Evolutionary conservation across 2,888 invertebrate genomes (phyloP), one percentile per base, ranked within the genome.

Genomic region (Melinopterus prodromus): DNA sequence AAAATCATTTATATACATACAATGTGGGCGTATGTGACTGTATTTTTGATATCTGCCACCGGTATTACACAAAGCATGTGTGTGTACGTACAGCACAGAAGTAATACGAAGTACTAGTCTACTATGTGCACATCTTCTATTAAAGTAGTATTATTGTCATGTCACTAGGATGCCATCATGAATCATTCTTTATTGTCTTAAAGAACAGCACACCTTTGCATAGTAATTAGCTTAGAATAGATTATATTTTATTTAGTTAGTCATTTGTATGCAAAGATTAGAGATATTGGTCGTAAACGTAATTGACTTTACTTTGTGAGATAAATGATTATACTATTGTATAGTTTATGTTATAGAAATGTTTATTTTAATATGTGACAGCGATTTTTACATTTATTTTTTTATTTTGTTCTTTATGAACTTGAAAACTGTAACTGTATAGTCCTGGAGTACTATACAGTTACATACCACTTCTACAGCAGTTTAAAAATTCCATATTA

Each of bases 11-110:
- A 53, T 53, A 53, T 53, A 53, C 53, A 53, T 53, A 53, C 53
- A 53, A 53, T 53, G 53, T 53, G 53, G 53, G 53, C 53, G 53
- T 53, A 53, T 53, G 53, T 53, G 53, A 53, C 53, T 53, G 53
- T 53, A 53, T 53, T 53, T 53, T 53, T 53, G 26, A 26, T 53
- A 53, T 53, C 12, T 7, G 7, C 53, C 53, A 53, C 53, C 53
- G 53, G 53, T 53, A 53, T 53, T 53, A 53, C 53, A 53, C 53
- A 53, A 53, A 53, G 53, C 53, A 53, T 9, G 7, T 12, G 5
- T 53, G 53, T 53, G 5, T 12, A 53, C 53, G 12, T 26, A 1
- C 2, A 53, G 9, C 12, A 53, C 12, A 53, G 53, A 53, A 53
- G 53, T 53, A 53, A 53, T 53, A 53, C 53, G 12, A 53, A 53